Conservation (phyloP, 1,140 invertebrate genomes). For the Delia radicum region DNA sequence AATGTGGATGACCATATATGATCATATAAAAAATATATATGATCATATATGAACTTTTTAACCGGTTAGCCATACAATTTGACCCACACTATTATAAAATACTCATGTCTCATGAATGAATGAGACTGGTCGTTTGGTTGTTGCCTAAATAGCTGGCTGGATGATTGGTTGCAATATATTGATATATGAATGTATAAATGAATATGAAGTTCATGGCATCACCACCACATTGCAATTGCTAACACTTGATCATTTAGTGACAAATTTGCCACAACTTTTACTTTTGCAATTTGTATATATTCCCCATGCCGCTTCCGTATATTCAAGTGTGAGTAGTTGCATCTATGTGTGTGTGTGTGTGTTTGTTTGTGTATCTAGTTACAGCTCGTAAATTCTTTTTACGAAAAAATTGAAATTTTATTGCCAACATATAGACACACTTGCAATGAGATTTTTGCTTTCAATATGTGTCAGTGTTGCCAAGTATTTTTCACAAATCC, state of each 20-base stretch:
- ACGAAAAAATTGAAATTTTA: conserved; percentile 1
- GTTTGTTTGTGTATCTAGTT: background rate
- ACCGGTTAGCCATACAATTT: too few species aligned
- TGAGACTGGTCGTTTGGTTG: background rate
- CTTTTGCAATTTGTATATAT: background rate
- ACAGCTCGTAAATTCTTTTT: background rate
- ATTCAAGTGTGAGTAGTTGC: background rate
- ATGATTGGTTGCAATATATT: background rate
- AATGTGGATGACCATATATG: too few species aligned
- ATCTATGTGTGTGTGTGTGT: background rate
- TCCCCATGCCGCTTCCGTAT: background rate
- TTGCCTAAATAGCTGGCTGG: background rate
- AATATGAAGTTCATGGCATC: background rate
- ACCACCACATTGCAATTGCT: background rate
- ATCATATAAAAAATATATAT: too few species aligned
- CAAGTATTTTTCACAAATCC: too few species aligned
- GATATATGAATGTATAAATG: background rate
- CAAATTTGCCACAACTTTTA: background rate
- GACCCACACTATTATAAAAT: too few species aligned
- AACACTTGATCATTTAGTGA: conserved; percentile 4
- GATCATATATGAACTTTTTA: too few species aligned
- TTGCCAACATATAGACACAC: background rate
- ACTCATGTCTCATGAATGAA: background rate
- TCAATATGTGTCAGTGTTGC: background rate
- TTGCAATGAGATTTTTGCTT: background rate